Base-by-base conservation (phyloP, 2,888 invertebrate genomes). In the Ichneumoninae sp. region DNA sequence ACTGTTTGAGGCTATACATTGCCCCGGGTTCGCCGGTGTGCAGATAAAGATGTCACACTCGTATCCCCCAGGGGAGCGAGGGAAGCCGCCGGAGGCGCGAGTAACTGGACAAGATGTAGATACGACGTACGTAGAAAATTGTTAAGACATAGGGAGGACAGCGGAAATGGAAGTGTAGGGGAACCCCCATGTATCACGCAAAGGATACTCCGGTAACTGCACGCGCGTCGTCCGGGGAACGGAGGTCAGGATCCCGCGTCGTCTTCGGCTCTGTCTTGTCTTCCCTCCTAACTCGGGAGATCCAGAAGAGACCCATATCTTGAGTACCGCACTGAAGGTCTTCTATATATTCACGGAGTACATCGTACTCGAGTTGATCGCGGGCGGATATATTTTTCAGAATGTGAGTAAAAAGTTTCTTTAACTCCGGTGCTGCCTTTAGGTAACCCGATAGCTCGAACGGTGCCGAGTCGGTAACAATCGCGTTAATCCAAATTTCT, bases 31-130 rank as follows among this genome's bases (percentile, higher is more conserved):
- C 62, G 65, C 66, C 68, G 83, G 84, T 72, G 84, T 26, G 57
- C 82, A 87, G 88, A 90, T 90, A 90, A 90, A 90, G 90, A 90
- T 90, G 89, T 90, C 90, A 89, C 89, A 85, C 89, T 88, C 83
- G 86, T 88, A 85, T 88, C 88, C 86, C 74, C 88, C 75, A 13
- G 69, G 88, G 87, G 90, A 89, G 86, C 86, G 86, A 87, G 87
- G 83, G 86, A 81, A 81, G 76, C 54, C 82, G 40, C n/a, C 44
- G 22, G 60, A 57, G 33, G 70, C 22, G 69, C 77, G 80, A 85
- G 86, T 86, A 85, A 86, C 88, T 77, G 82, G 83, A 83, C 68
- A 85, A 88, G 87, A 89, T 86, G 89, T 88, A 89, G 90, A 90
- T 89, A 86, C 85, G 87, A 84, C 78, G 81, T 77, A 60, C 69